phyloP scores from a whole-genome alignment of 2,888 invertebrate species.

The Tolmerus cingulatus region DNA sequence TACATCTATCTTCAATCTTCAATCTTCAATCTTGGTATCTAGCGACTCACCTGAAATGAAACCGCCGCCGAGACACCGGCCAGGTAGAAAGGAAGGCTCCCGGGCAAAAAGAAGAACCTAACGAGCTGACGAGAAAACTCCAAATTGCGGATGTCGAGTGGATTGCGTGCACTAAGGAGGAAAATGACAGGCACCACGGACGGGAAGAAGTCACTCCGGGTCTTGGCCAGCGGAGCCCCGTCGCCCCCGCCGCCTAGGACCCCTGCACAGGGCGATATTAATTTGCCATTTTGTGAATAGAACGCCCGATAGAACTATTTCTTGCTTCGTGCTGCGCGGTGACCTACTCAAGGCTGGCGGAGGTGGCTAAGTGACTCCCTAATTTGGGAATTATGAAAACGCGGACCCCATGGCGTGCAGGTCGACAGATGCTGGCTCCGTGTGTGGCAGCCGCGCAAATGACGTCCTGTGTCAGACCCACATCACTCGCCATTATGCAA shows the following conservation, averaged over 20 bases:
- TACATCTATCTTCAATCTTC: too few relatives aligned
- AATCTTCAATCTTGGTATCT: not conserved
- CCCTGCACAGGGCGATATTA: constrained; percentile 6
- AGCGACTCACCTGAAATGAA: constrained; percentile 25
- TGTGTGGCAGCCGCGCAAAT: constrained; percentile 4
- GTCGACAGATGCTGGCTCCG: constrained; percentile 7
- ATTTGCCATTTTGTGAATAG: constrained; percentile 27
- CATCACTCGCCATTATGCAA: not conserved
- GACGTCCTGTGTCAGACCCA: constrained; percentile 18
- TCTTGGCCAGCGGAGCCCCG: not conserved
- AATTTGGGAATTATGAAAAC: constrained; percentile 39
- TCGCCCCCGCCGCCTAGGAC: not conserved
- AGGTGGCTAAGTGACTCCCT: constrained; percentile 45
- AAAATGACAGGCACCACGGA: constrained; percentile 42
- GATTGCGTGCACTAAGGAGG: constrained; percentile 43
- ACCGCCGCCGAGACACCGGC: not conserved
- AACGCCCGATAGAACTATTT: not conserved
- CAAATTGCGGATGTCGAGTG: constrained; percentile 47
- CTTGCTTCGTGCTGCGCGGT: not conserved
- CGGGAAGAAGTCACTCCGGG: constrained; percentile 36
- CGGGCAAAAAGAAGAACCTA: constrained; percentile 34
- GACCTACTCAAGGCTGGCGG: constrained; percentile 44
- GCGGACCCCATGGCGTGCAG: not conserved
- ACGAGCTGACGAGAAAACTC: constrained; percentile 45
- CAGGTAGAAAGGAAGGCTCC: constrained; percentile 27